A percentile compares a stretch with the other conserved stretches of the same genome.
phyloP scores from a whole-genome alignment of 2,797 vertebrate genomes.

The Coregonus sp. region DNA sequence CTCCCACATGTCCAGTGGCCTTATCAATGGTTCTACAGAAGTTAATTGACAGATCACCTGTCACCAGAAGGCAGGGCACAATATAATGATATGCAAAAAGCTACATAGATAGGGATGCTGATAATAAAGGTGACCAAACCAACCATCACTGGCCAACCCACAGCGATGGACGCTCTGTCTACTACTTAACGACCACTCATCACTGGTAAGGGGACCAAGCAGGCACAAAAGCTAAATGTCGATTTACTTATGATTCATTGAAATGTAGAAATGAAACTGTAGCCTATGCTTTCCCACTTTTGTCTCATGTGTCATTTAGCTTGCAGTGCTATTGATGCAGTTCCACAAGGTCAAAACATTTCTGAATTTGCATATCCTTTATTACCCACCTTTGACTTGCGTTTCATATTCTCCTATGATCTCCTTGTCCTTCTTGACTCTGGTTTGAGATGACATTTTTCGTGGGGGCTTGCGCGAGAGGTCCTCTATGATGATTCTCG shows the following conservation, averaged over 20 bases:
- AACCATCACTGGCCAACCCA: not conserved
- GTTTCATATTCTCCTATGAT: slow-evolving; percentile 97
- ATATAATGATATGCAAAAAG: not conserved
- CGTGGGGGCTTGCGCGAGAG: slow-evolving; percentile 38
- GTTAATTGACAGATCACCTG: slow-evolving; percentile 36
- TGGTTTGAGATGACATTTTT: slow-evolving; percentile 88
- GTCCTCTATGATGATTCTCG: slow-evolving; percentile 51
- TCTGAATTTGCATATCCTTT: slow-evolving; percentile 19
- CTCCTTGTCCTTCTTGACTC: slow-evolving; percentile 97
- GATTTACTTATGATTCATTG: not conserved
- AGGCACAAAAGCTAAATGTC: not conserved
- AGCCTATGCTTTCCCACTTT: not conserved
- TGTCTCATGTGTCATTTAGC: not conserved
- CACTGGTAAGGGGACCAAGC: not conserved
- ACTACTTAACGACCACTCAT: not conserved
- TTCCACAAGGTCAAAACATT: slow-evolving; percentile 23
- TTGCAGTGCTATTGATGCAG: not conserved
- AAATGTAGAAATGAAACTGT: not conserved
- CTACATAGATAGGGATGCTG: not conserved
- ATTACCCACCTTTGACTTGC: slow-evolving; percentile 92
- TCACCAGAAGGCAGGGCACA: slow-evolving; percentile 14
- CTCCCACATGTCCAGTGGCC: not conserved
- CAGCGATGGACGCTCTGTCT: not conserved
- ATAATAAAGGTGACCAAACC: not conserved
- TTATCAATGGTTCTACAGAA: not conserved